Percentiles rank a stretch among this genome's conserved stretches.
These are phyloP conservation scores for Sebastes minor DNA, from an alignment of 2,797 vertebrate genomes.

Conservation along the genomic window DNA sequence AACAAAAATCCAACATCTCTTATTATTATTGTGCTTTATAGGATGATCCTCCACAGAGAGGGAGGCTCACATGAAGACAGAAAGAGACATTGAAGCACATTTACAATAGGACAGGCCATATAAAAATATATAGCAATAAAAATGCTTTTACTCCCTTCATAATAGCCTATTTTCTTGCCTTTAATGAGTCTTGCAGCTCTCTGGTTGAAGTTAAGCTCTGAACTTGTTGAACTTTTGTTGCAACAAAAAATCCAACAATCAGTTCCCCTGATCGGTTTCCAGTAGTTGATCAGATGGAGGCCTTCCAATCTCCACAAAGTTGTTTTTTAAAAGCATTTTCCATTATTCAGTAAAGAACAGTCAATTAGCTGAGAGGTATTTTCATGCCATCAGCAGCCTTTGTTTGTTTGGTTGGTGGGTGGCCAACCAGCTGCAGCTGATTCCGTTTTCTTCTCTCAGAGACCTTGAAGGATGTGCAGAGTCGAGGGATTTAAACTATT, in stretches of 20 bases:
- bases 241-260: neutral
- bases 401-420: neutral
- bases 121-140: neutral
- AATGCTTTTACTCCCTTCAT: no score
- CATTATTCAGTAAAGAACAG: neutral
- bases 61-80: neutral
- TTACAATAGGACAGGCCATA: neutral
- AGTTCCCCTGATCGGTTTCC: neutral
- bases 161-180: no score
- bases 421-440: constrained; percentile 18
- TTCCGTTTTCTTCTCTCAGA: neutral
- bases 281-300: neutral
- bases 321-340: neutral
- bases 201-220: neutral
- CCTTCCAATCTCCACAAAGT: neutral
- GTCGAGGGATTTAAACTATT: neutral
- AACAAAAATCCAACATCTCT: neutral
- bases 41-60: neutral
- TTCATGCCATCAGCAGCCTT: neutral
- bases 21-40: neutral
- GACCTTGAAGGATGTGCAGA: neutral
- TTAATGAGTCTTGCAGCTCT: no score
- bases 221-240: neutral
- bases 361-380: neutral
- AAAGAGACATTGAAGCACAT: neutral